A percentile compares a stretch with the other conserved stretches of the same genome.
phyloP scores from a whole-genome alignment of 1,140 invertebrate species.

The Drosophila navojoa region DNA sequence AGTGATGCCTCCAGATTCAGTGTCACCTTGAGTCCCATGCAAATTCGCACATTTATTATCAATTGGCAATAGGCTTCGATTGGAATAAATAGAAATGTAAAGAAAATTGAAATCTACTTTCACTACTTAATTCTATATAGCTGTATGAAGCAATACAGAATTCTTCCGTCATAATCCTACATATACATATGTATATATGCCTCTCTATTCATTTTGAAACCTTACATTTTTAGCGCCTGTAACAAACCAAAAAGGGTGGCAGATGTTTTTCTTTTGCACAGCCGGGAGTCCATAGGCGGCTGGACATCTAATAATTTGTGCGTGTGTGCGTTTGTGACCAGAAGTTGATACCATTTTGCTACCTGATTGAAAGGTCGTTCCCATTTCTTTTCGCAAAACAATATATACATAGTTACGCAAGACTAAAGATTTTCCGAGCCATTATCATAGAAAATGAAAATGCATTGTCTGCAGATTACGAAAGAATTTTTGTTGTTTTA shows the following conservation, averaged over 20 bases:
- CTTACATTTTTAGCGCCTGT: background rate
- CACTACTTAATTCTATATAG: too few species aligned
- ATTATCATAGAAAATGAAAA: background rate
- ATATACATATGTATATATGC: background rate
- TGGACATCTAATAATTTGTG: constrained; percentile 8
- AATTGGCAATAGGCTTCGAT: constrained; percentile 1
- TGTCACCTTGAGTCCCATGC: constrained; percentile 67
- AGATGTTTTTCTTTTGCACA: constrained; percentile 29
- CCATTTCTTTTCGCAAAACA: constrained; percentile 8
- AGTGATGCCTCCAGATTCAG: constrained; percentile 52
- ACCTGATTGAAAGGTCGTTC: constrained; percentile 26
- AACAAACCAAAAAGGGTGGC: constrained; percentile 22
- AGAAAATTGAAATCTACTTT: too few species aligned
- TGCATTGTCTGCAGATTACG: background rate
- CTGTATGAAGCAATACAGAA: too few species aligned
- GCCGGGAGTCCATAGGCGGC: constrained; percentile 16
- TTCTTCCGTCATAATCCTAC: background rate
- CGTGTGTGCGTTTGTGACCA: constrained; percentile 15
- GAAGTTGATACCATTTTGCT: constrained; percentile 4
- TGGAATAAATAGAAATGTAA: constrained; percentile 2
- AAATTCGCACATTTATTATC: constrained; percentile 75
- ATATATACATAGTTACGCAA: constrained; percentile 24
- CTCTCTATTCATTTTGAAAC: background rate
- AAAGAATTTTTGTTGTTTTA: background rate
- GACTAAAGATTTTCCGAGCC: constrained; percentile 4